Conservation (phyloP, 2,888 invertebrate genomes). For the Leistus spinibarbis region DNA sequence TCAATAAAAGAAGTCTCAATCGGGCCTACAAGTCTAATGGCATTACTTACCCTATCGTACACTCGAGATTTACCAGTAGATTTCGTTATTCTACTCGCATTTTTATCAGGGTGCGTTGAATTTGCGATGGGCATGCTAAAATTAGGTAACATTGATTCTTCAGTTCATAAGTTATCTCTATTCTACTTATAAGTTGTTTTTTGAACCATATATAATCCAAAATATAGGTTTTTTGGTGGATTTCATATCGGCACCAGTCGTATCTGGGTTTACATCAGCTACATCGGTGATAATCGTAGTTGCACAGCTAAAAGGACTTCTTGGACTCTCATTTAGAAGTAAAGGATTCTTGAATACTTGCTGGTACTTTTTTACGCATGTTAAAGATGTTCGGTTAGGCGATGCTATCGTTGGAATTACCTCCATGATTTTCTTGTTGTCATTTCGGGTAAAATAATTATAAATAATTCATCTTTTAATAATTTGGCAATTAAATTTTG, state of each 20-base stretch:
- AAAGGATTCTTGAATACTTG: slow-evolving; percentile 71
- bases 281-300: slow-evolving; percentile 79
- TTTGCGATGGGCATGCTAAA: slow-evolving; percentile 81
- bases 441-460: slow-evolving; percentile 65
- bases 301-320: slow-evolving; percentile 75
- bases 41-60: slow-evolving; percentile 79
- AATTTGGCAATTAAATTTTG: no score
- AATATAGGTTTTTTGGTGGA: slow-evolving; percentile 81
- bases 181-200: not conserved
- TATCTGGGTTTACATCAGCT: slow-evolving; percentile 84
- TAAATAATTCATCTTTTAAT: not conserved
- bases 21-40: slow-evolving; percentile 94
- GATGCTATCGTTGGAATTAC: slow-evolving; percentile 71
- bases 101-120: slow-evolving; percentile 79
- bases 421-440: slow-evolving; percentile 70
- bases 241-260: slow-evolving; percentile 82
- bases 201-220: no score
- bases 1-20: slow-evolving; percentile 86
- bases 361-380: slow-evolving; percentile 57
- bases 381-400: slow-evolving; percentile 60
- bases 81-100: slow-evolving; percentile 76
- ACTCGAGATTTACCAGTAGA: slow-evolving; percentile 72
- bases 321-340: slow-evolving; percentile 72
- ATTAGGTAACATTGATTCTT: slow-evolving; percentile 68
- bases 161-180: not conserved